Evolutionary conservation across 2,797 vertebrate genomes (phyloP), one percentile per base, ranked within the genome.

Genomic region (Hoplostethus mediterraneus): DNA sequence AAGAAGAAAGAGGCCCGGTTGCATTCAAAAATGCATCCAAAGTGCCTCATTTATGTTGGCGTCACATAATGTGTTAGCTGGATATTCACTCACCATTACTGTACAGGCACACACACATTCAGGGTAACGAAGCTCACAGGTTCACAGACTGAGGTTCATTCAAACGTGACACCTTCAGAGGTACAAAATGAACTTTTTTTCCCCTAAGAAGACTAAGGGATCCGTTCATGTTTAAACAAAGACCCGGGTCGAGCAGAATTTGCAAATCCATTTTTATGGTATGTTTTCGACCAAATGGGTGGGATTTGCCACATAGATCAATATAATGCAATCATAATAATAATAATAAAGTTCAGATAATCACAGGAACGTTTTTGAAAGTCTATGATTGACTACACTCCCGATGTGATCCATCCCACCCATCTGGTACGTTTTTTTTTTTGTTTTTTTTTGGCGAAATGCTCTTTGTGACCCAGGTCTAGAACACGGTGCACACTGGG

Each of bases 101-200:
- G 40, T 25, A 63, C 47, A 25, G 7, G 36, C 47, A 67, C 42
- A 63, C 42, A 63, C 6, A 80, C 9, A 58, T 44, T 58, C 6
- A 51, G 14, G 14, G 65, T 38, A 10, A 30, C 30, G 10, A 7
- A 63, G 63, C 9, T 45, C 56, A 70, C 16, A 70, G 10, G 55
- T 14, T 71, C 38, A 75, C 68, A 69, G 31, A 68, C 55, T 12
- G 14, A 71, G 38, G 30, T 44, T 70, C n/a, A 60, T 76, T 68
- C 28, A 62, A 54, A 52, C 55, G 56, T 6, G 0, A 5, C 13
- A 54, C 21, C 11, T 9, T 44, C 42, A 30, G 38, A 54, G 31
- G 30, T 38, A 59, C 3, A 62, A 51, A 53, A 56, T 1, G 11
- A 5, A 17, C 16, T 7, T 3, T 25, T 63, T 68, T 49, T n/a